Conservation (phyloP, 2,797 vertebrate species). For the Syngnathus acus region DNA sequence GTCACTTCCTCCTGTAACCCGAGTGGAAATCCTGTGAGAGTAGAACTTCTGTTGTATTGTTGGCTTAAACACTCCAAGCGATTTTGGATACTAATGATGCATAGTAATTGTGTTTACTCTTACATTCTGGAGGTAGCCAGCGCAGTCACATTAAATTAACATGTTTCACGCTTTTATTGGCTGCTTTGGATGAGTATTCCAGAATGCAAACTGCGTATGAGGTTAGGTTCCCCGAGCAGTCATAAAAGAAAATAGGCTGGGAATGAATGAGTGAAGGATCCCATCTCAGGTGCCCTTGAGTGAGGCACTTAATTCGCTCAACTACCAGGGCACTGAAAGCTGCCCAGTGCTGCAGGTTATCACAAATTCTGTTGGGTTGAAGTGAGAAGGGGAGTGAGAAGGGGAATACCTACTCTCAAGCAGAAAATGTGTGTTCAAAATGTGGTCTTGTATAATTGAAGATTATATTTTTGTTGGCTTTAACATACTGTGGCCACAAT, state of each 20-base stretch:
- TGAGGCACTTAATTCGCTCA: background rate
- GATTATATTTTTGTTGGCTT: background rate
- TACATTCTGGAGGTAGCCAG: background rate
- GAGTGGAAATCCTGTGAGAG: background rate
- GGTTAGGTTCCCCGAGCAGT: background rate
- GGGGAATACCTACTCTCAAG: background rate
- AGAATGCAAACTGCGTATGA: slow-evolving; percentile 27
- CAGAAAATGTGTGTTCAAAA: background rate
- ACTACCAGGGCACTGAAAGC: background rate
- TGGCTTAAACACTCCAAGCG: background rate
- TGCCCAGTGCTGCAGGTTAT: background rate
- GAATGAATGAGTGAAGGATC: background rate
- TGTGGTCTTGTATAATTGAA: background rate
- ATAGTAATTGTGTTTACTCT: slow-evolving; percentile 1
- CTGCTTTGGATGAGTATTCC: background rate
- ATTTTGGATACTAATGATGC: slow-evolving; percentile 5
- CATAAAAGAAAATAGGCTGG: background rate
- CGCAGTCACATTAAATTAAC: background rate
- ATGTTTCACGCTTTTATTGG: background rate
- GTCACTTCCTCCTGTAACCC: background rate
- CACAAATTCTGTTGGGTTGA: background rate
- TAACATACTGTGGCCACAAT: background rate
- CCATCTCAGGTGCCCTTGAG: background rate
- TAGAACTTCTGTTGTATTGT: background rate
- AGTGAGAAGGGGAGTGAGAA: background rate